phyloP scores from a whole-genome alignment of 2,113 vertebrate genomes.

The Sialia sialis region DNA sequence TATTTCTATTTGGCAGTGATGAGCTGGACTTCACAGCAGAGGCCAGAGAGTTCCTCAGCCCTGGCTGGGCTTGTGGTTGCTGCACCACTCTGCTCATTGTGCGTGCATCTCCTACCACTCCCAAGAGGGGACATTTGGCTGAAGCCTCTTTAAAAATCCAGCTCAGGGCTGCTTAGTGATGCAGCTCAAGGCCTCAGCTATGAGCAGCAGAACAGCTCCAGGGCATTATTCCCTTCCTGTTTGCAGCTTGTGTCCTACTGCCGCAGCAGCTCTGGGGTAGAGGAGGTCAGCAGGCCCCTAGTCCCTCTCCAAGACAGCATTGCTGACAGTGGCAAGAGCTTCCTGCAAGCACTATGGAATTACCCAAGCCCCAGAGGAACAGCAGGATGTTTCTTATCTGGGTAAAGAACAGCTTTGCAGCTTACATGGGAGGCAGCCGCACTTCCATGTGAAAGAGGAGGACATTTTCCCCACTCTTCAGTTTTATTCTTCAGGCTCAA shows the following conservation, averaged over 20 bases:
- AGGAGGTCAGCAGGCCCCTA: background rate
- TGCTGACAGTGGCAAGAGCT: background rate
- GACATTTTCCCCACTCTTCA: background rate
- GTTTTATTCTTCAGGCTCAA: background rate
- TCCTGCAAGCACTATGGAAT: background rate
- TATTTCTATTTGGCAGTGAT: background rate
- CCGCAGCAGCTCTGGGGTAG: background rate
- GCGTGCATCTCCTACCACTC: background rate
- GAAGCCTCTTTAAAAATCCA: background rate
- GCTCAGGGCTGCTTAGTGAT: background rate
- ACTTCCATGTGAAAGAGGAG: background rate
- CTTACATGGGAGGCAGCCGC: slow-evolving; percentile 1
- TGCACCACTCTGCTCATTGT: background rate
- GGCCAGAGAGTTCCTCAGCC: background rate
- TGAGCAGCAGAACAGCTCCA: background rate
- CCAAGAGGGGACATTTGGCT: background rate
- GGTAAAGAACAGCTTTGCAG: slow-evolving; percentile 35
- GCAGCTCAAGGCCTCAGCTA: background rate
- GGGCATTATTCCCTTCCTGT: background rate
- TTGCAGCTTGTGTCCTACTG: background rate
- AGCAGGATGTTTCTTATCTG: background rate
- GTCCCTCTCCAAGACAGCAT: background rate
- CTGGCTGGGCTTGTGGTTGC: background rate
- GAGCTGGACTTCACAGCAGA: background rate
- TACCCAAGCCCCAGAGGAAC: background rate